Evolutionary conservation across 2,888 invertebrate genomes (phyloP).

Genomic region (Hydrotaea cyrtoneurina): DNA sequence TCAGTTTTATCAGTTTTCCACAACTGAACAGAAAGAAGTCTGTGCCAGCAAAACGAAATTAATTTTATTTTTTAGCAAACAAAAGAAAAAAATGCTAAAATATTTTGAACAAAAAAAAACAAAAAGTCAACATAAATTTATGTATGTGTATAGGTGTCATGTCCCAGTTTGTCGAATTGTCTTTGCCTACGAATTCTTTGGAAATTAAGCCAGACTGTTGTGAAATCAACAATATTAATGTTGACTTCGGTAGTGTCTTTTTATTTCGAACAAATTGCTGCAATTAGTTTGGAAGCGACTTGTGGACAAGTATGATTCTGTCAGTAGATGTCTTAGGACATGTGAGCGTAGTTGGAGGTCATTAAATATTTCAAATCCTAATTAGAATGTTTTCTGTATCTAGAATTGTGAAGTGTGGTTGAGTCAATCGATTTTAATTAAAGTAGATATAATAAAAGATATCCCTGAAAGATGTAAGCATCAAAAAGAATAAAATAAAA

Average conservation of each 20-base stretch:
- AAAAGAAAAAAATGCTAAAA: background rate
- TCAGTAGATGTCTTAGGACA: background rate
- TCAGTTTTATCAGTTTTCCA: background rate
- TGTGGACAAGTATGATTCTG: background rate
- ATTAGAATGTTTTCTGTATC: no score
- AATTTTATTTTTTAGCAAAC: background rate
- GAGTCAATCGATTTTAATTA: no score
- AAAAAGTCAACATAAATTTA: no score
- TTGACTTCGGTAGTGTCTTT: background rate
- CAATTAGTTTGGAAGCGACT: background rate
- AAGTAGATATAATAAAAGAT: no score
- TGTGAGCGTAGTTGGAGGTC: background rate
- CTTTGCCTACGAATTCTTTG: background rate
- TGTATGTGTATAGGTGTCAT: background rate
- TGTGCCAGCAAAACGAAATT: background rate
- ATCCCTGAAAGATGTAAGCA: no score
- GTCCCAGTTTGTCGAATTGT: background rate
- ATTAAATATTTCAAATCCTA: no score
- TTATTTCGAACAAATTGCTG: background rate
- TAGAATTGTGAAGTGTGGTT: no score
- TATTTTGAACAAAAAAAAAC: background rate
- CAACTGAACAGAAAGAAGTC: background rate
- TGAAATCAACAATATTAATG: background rate
- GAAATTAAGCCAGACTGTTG: no score
- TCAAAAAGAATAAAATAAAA: no score